phyloP scores from a whole-genome alignment of 2,797 vertebrate species.

The Silurus aristotelis region DNA sequence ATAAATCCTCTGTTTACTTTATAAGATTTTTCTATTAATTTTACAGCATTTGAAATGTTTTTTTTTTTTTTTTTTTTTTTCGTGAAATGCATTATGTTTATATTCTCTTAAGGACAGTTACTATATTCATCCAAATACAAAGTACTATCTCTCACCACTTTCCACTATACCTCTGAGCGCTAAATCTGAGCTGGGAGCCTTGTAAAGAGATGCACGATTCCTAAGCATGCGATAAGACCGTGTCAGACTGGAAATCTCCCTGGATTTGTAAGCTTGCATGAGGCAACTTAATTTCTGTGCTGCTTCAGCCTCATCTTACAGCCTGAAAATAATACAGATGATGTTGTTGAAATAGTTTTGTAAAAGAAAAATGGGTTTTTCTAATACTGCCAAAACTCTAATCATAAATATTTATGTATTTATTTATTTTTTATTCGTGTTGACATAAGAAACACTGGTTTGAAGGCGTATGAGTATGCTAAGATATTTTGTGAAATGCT shows the following conservation, averaged over 20 bases:
- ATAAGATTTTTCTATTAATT: background rate
- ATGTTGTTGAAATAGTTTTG: background rate
- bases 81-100: background rate
- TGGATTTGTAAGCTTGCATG: background rate
- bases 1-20: background rate
- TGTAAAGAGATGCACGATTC: background rate
- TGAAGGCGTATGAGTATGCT: background rate
- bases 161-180: background rate
- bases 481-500: background rate
- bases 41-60: background rate
- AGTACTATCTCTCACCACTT: background rate
- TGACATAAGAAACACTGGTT: background rate
- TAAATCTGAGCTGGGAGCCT: background rate
- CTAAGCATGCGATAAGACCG: background rate
- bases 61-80: background rate
- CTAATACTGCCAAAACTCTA: background rate
- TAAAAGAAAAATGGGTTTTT: background rate
- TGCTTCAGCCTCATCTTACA: background rate
- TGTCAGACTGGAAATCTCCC: background rate
- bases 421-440: background rate
- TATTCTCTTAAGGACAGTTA: background rate
- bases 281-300: background rate
- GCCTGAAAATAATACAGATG: background rate
- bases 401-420: conserved; percentile 1
- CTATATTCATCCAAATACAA: background rate